These are phyloP conservation scores for Zelostemma sp. DNA, from an alignment of 1,140 invertebrate genomes.

Conservation along the genomic window DNA sequence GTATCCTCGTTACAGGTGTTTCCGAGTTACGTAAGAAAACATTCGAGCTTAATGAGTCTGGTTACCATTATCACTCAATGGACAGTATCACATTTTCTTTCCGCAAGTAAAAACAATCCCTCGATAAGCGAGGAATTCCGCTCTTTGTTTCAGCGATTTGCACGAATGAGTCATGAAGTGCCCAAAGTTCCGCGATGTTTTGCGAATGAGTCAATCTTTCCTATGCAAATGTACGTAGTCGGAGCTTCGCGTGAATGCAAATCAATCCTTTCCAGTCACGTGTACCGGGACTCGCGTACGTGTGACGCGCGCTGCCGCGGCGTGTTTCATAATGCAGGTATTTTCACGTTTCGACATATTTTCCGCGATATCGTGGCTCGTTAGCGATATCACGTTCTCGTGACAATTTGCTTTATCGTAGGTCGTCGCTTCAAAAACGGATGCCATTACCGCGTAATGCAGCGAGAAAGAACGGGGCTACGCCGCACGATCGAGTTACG, in stretches of 20 bases:
- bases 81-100: no score
- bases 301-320: conserved; percentile 10
- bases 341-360: conserved; percentile 4
- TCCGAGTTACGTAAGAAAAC: no score
- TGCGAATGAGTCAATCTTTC: conserved; percentile 15
- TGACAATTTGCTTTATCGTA: conserved; percentile 6
- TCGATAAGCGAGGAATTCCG: no score
- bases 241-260: conserved; percentile 1
- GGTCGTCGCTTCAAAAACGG: conserved; percentile 9
- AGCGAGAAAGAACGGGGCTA: conserved; percentile 11
- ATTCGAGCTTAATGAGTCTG: no score
- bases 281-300: conserved; percentile 12
- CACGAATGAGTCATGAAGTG: no score
- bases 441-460: conserved; percentile 2
- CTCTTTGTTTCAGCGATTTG: no score
- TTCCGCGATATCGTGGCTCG: not conserved
- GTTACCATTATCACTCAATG: no score
- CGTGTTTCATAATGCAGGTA: conserved; percentile 7
- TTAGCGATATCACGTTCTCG: conserved; percentile 8
- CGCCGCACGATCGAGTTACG: conserved; percentile 41
- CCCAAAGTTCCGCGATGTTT: not conserved
- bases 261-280: not conserved
- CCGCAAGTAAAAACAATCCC: no score
- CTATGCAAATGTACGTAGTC: not conserved
- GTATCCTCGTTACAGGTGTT: no score